Percentiles rank a stretch among this genome's conserved stretches.
Evolutionary conservation across 2,888 invertebrate species (phyloP).

Genomic region (Gortyna flavago): DNA sequence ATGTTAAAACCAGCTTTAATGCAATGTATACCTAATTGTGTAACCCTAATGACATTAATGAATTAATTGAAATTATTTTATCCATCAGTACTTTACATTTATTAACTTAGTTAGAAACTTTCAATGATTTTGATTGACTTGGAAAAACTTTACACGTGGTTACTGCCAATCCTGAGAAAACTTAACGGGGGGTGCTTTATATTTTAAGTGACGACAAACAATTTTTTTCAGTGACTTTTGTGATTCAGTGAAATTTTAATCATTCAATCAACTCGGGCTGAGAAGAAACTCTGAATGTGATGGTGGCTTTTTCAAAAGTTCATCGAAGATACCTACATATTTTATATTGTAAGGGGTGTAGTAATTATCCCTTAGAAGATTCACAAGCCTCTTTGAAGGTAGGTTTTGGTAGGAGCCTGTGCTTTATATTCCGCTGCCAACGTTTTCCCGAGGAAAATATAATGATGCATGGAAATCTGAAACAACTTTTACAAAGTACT

Average conservation of each 20-base stretch:
- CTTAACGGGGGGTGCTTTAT: neutral
- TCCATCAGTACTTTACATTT: constrained; percentile 4
- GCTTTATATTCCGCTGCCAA: neutral
- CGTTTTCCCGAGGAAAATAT: neutral
- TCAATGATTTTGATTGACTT: neutral
- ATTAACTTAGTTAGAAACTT: neutral
- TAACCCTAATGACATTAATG: neutral
- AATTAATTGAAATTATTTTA: constrained; percentile 1
- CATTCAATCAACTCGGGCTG: neutral
- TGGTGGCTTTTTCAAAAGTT: neutral
- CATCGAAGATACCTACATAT: neutral
- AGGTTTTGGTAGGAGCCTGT: neutral
- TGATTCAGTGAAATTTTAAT: neutral
- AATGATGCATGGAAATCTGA: neutral
- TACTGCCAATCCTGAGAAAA: neutral
- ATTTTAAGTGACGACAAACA: neutral
- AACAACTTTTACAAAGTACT: neutral
- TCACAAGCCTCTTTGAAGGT: neutral
- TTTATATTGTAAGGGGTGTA: neutral
- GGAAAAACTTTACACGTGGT: neutral
- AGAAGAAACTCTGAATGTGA: neutral
- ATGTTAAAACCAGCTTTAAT: constrained; percentile 4
- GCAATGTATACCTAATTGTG: constrained; percentile 4
- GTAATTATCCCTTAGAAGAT: neutral
- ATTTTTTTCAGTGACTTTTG: neutral